phyloP scores from a whole-genome alignment of 1,140 invertebrate genomes.

The Diorhabda elongata region DNA sequence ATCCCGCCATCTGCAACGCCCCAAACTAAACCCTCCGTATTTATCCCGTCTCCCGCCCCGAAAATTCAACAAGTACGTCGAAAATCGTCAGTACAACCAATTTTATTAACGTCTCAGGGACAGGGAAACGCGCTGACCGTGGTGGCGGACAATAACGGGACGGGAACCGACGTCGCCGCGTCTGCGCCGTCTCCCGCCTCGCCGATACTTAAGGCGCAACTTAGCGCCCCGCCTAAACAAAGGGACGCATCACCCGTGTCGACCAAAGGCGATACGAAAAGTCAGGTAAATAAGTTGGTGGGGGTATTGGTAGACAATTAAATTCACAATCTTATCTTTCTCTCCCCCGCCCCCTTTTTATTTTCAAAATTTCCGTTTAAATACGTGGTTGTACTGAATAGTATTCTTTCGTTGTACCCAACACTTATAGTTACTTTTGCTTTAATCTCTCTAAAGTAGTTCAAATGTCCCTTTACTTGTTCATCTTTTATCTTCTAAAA shows the following conservation, averaged over 20 bases:
- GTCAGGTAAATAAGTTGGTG: slow-evolving; percentile 55
- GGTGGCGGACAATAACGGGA: slow-evolving; percentile 35
- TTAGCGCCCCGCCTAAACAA: slow-evolving; percentile 65
- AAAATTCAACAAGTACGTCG: slow-evolving; percentile 24
- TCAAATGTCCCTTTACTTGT: too few relatives aligned
- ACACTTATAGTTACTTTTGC: too few relatives aligned
- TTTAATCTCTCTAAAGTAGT: too few relatives aligned
- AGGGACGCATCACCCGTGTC: slow-evolving; percentile 29
- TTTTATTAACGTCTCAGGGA: slow-evolving; percentile 14
- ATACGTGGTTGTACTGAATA: too few relatives aligned
- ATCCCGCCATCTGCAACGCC: slow-evolving; percentile 33
- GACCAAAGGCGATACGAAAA: slow-evolving; percentile 55
- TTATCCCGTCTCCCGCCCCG: slow-evolving; percentile 16
- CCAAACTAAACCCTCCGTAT: slow-evolving; percentile 24
- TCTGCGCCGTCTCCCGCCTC: slow-evolving; percentile 54
- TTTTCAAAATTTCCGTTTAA: too few relatives aligned
- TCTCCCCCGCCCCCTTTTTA: too few relatives aligned
- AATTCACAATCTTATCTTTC: too few relatives aligned
- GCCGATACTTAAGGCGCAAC: slow-evolving; percentile 73
- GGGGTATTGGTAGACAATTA: slow-evolving; percentile 1
- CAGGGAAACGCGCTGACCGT: slow-evolving; percentile 28
- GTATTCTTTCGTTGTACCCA: too few relatives aligned
- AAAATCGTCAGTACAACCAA: slow-evolving; percentile 14
- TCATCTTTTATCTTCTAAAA: too few relatives aligned
- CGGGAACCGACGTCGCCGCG: slow-evolving; percentile 34